Conservation (phyloP, 2,113 vertebrate genomes). For the Rallus limicola region DNA sequence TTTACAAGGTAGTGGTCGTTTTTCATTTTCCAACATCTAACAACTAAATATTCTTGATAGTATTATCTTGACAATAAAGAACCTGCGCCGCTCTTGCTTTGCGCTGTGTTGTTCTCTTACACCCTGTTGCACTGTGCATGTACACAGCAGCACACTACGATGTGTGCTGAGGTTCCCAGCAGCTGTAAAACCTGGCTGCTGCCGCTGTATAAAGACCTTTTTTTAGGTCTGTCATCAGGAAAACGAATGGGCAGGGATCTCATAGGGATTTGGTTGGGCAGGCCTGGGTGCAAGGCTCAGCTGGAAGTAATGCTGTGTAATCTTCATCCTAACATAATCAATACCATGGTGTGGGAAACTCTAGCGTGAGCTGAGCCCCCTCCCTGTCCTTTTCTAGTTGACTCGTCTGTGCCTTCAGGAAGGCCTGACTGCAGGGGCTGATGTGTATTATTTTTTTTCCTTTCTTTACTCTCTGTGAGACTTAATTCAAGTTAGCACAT, state of each 20-base stretch:
- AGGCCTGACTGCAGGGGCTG: neutral
- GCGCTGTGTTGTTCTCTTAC: neutral
- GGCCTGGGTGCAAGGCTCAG: neutral
- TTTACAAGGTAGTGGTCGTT: neutral
- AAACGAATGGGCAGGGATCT: neutral
- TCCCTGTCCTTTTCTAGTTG: neutral
- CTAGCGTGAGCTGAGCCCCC: neutral
- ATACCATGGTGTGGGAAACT: neutral
- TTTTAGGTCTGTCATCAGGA: neutral
- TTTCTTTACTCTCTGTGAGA: neutral
- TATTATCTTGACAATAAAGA: neutral
- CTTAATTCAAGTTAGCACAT: neutral
- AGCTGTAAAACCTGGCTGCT: neutral
- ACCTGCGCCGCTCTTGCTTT: neutral
- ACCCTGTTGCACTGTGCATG: fast-evolving
- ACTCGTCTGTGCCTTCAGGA: neutral
- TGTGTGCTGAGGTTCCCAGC: neutral
- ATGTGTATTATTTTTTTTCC: neutral
- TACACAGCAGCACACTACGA: fast-evolving
- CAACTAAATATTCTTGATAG: neutral
- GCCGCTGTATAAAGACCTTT: neutral
- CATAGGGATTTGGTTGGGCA: neutral
- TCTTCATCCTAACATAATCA: neutral
- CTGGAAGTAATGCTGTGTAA: neutral
- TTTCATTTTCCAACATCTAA: neutral